Evolutionary conservation across 2,113 vertebrate genomes (phyloP).

Genomic region (Indicator indicator): DNA sequence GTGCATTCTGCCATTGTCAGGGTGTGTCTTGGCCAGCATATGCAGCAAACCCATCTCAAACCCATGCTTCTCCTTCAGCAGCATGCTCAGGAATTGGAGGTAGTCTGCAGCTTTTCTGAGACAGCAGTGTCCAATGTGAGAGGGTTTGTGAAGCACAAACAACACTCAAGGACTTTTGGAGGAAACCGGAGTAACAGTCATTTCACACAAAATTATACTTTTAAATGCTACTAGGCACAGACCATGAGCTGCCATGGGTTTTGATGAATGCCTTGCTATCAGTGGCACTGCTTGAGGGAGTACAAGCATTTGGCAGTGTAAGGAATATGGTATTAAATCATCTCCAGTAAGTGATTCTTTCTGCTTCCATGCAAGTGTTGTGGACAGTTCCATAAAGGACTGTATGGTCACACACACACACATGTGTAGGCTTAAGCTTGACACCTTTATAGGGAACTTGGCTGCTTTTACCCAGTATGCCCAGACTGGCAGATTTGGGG

Average conservation of each 20-base stretch:
- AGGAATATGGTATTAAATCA: background rate
- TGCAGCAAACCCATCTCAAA: background rate
- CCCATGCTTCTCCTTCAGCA: background rate
- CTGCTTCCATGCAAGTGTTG: background rate
- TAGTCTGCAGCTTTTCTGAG: background rate
- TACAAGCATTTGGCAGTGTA: background rate
- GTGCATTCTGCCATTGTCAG: background rate
- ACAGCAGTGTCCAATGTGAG: rapidly evolving
- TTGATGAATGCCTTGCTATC: background rate
- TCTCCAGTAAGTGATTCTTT: background rate
- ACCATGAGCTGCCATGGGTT: background rate
- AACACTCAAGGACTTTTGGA: background rate
- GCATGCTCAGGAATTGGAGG: rapidly evolving
- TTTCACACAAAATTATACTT: background rate
- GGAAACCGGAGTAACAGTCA: background rate
- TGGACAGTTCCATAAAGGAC: background rate
- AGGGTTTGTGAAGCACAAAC: background rate
- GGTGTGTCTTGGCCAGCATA: rapidly evolving
- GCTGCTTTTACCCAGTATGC: background rate
- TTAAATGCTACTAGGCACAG: background rate
- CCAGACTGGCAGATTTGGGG: background rate
- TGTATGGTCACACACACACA: rapidly evolving
- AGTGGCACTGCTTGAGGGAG: background rate
- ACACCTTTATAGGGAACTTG: rapidly evolving
- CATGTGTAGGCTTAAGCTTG: background rate